Base-by-base conservation (phyloP, 2,888 invertebrate species). In the Frankliniella intonsa region DNA sequence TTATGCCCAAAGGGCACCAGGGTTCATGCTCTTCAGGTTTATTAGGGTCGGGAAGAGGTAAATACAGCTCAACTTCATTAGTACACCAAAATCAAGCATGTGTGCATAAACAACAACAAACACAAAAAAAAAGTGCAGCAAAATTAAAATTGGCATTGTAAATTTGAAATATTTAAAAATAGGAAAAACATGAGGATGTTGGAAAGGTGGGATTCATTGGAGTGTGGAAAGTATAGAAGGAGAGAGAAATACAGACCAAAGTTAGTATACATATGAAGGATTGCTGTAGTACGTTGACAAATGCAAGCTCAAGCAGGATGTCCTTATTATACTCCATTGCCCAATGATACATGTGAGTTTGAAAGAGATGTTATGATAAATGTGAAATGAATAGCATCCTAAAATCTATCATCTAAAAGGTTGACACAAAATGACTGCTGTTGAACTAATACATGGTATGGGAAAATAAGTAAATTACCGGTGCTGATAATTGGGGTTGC, bases 21-120 rank as follows among this genome's bases (percentile, higher is more conserved):
- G 94, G 94, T 90, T 95, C 95, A 91, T 95, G 95, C 92, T 95
- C 94, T 90, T 94, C 94, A 88, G 95, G 94, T 90, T 94, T 94
- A 89, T 93, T 92, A 88, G 95, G 94, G 90, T 95, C 93, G 89
- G 94, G 94, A 90, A 94, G 91, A 89, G 94, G 95, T 91, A 95
- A 84, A 25, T 76, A 76, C 84, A 86, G 84, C 85, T 86, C 85
- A 81, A 85, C 86, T 86, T 8, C 1, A 25, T 25, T 76, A 25
- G 12, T 8, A 10, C 5, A 76, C 12, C 12, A 25, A 22, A 25
- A 25, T 12, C 25, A 62, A 62, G 17, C 12, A 25, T 80, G 17
- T 25, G 25, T 22, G 25, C 38, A 65, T 25, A 81, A 62, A 19
- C 27, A 81, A 81, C 22, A 81, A 55, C 50, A 19, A 38, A 38